Evolutionary conservation across 2,888 invertebrate genomes (phyloP), one percentile per base, ranked within the genome.

Genomic region (Craniophora ligustri): DNA sequence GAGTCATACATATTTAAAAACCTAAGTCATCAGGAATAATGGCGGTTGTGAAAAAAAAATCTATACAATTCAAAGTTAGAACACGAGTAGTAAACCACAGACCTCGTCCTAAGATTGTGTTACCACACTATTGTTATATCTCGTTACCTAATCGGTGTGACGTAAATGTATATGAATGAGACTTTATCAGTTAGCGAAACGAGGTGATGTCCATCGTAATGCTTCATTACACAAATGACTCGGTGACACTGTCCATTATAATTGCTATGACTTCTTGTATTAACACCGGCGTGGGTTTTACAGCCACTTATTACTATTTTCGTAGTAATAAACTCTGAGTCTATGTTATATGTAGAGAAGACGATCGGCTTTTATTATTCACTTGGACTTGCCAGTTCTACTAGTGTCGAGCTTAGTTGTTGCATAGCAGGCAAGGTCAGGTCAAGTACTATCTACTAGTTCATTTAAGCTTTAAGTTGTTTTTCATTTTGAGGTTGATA

Each of bases 71-170:
- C 23, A 14, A 40, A 47, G 34, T 63, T 54, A 58, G 63, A 67
- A 71, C 75, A 76, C 72, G 73, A 76, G 56, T 76, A 82, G 81
- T 77, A 82, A 86, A 88, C 89, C 89, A 65, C 89, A 89, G 75
- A 80, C 83, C 86, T 84, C 78, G 80, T 60, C 51, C 58, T 51
- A 53, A 79, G 78, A 87, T 86, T 77, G 70, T 79, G 70, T 87
- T 87, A 84, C 86, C 55, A 42, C 58, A 76, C 57, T 69, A 72
- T 71, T 67, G 67, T 75, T 63, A 66, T 77, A 79, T 79, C 81
- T 76, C 54, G 61, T 79, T 78, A 83, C 81, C 68, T 76, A 78
- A 78, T 75, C 65, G 31, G 5, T 59, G 32, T 66, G 63, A 59
- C 55, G 62, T 46, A 47, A 38, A 55, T 31, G 28, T 15, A 26